Evolutionary conservation across 1,140 invertebrate species (phyloP), one percentile per base, ranked within the genome.

Genomic region (Ditylenchus dipsaci): DNA sequence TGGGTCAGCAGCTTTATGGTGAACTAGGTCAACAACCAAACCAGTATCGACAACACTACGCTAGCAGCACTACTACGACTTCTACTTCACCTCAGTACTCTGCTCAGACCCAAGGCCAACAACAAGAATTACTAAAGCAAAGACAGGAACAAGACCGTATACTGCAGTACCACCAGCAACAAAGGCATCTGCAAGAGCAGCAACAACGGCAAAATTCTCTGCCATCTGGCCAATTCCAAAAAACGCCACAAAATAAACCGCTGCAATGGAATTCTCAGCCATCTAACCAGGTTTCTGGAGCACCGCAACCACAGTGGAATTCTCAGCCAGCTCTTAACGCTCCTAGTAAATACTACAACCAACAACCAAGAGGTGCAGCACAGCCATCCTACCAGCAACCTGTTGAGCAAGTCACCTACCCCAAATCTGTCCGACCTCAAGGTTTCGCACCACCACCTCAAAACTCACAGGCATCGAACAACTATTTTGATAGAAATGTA

Each of bases 131-230:
- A 17, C 3, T 21, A 15, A 19, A 15, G n/a, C 49, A 53, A 26
- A 53, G 49, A 26, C 3, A 53, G 15, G 49, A 53, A n/a, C 59
- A 45, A 15, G 3, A n/a, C 3, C n/a, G 59, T 21, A 19, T 45
- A 5, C n/a, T 19, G 59, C 59, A 30, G n/a, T 30, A 26, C 53
- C 21, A 11, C 11, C 53, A 23, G 11, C 53, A 11, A 26, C 53
- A 23, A 29, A 23, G 33, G 11, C 33, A 38, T 5, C 11, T 26
- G 53, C 53, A 57, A 57, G 53, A 61, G 3, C 59, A 45, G 15
- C 59, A 61, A 45, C 3, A 61, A 45, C 59, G n/a, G 59, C 59
- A 61, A 61, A 61, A 19, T 38, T 15, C 57, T 38, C 21, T 19
- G 21, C 57, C 57, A 59, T 9, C 57, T 13, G 19, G 29, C 19